phyloP scores from a whole-genome alignment of 2,113 vertebrate species.

The Ellobius talpinus region DNA sequence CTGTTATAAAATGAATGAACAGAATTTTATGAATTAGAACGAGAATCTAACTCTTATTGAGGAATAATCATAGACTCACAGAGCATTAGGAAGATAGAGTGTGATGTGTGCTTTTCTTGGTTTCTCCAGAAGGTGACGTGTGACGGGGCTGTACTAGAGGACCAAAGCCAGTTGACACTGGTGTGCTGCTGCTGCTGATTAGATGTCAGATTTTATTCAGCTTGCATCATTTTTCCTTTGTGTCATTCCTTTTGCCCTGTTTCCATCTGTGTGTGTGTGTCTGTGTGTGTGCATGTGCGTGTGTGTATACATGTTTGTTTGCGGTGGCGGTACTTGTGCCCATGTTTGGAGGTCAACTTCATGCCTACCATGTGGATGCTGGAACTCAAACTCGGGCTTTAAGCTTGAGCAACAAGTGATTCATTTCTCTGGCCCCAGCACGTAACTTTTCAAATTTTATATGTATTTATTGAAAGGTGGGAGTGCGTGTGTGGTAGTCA shows the following conservation, averaged over 20 bases:
- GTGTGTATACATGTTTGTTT: background rate
- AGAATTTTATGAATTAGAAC: slow-evolving; percentile 30
- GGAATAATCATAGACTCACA: slow-evolving; percentile 41
- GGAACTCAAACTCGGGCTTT: background rate
- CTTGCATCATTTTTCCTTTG: background rate
- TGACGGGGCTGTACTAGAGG: background rate
- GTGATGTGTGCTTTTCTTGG: background rate
- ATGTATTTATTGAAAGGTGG: background rate
- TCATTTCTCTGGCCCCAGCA: background rate
- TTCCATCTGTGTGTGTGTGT: background rate
- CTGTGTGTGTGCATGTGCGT: background rate
- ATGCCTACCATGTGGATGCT: background rate
- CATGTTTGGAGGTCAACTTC: background rate
- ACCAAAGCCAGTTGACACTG: background rate
- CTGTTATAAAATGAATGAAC: background rate
- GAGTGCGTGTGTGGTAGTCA: background rate
- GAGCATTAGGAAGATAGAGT: slow-evolving; percentile 16
- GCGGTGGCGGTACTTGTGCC: background rate
- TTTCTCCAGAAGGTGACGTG: background rate
- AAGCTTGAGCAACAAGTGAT: background rate
- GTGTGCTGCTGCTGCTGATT: background rate
- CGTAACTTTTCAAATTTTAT: background rate
- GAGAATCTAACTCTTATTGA: slow-evolving; percentile 47
- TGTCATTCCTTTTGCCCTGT: background rate
- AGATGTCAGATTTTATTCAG: background rate